These are phyloP conservation scores for Penaeus vannamei DNA, from an alignment of 1,140 invertebrate genomes.

Conservation along the genomic window DNA sequence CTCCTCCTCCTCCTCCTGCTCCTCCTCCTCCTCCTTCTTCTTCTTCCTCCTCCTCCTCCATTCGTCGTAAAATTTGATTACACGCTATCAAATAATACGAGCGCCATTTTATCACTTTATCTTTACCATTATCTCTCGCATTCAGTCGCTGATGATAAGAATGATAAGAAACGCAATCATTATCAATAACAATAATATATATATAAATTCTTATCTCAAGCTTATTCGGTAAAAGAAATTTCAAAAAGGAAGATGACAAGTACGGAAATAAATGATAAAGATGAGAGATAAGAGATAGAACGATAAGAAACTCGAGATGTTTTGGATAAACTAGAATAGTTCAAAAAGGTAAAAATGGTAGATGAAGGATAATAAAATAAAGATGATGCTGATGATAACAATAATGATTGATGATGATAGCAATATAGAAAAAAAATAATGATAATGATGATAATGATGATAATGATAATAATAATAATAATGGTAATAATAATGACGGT, in stretches of 20 bases:
- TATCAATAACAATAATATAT: too few relatives aligned
- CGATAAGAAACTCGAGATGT: neutral
- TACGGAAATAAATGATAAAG: too few relatives aligned
- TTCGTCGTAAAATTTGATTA: neutral
- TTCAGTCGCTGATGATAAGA: too few relatives aligned
- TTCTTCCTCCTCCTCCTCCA: slow-evolving; percentile 10
- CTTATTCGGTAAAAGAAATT: too few relatives aligned
- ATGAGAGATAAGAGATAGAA: too few relatives aligned
- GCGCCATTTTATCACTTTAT: neutral
- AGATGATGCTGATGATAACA: slow-evolving; percentile 1
- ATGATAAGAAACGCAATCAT: too few relatives aligned
- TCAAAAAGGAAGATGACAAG: too few relatives aligned
- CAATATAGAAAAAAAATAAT: neutral
- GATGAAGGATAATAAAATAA: neutral
- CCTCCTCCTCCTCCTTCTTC: slow-evolving; percentile 9
- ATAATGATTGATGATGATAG: slow-evolving; percentile 13
- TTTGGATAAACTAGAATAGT: neutral
- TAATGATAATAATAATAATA: slow-evolving; percentile 14
- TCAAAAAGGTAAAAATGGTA: neutral
- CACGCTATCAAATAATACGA: too few relatives aligned
- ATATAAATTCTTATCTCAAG: too few relatives aligned
- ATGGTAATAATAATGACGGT: slow-evolving; percentile 4
- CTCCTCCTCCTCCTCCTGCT: slow-evolving; percentile 1
- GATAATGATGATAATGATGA: slow-evolving; percentile 13
- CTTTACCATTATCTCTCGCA: neutral